phyloP scores from a whole-genome alignment of 1,140 invertebrate genomes.

The Idris sp. region DNA sequence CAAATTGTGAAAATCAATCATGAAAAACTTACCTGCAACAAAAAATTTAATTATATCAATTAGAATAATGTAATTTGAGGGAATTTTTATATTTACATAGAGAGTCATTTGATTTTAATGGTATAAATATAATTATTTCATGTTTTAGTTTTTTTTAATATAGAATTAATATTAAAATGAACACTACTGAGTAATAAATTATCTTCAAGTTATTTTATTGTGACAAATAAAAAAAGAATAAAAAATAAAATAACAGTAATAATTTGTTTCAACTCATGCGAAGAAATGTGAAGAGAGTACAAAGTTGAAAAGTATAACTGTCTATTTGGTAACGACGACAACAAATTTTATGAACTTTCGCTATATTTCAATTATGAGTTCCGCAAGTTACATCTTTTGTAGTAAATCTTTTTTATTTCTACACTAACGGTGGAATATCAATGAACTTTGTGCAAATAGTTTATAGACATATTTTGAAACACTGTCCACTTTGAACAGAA shows the following conservation, averaged over 20 bases:
- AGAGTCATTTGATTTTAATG: no score
- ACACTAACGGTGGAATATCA: conserved; percentile 31
- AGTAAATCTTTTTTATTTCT: conserved; percentile 56
- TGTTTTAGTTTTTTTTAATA: no score
- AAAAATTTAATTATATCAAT: neutral
- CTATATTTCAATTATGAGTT: conserved; percentile 60
- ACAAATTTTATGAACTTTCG: conserved; percentile 59
- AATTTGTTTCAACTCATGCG: conserved; percentile 48
- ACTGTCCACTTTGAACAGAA: conserved; percentile 15
- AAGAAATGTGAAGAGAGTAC: conserved; percentile 55
- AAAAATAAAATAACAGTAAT: conserved; percentile 56
- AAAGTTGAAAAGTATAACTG: conserved; percentile 58
- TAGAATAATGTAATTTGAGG: no score
- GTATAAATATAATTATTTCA: no score
- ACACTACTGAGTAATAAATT: no score
- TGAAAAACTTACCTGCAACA: conserved; percentile 6
- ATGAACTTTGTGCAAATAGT: conserved; percentile 46
- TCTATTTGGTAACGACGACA: conserved; percentile 47
- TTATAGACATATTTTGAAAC: conserved; percentile 14
- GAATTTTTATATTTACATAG: no score
- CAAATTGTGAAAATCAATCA: no score
- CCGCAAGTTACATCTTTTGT: conserved; percentile 44
- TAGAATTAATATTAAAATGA: no score
- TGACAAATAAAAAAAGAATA: conserved; percentile 42
- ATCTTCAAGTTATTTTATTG: neutral